Conservation (phyloP, 2,888 invertebrate genomes). For the Acanthacorydalis orientalis region DNA sequence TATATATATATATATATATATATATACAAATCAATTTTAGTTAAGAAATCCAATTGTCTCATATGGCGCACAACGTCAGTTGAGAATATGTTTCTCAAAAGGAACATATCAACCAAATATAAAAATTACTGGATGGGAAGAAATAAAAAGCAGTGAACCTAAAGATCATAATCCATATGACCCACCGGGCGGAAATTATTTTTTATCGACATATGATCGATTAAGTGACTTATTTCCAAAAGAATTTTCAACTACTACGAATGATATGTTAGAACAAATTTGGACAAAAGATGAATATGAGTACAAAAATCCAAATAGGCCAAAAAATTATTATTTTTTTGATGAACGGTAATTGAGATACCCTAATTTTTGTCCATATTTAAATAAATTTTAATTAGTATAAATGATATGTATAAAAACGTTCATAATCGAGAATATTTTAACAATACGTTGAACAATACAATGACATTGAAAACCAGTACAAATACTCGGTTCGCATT, state of each 20-base stretch:
- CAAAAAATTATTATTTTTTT: conserved; percentile 31
- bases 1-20: no score
- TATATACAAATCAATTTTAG: no score
- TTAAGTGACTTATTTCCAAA: conserved; percentile 18
- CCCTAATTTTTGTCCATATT: no score
- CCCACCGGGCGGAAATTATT: conserved; percentile 27
- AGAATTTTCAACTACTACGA: conserved; percentile 28
- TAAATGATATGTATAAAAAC: no score
- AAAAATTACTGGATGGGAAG: conserved; percentile 33
- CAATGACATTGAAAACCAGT: no score
- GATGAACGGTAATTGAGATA: conserved; percentile 27
- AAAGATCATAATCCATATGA: conserved; percentile 34
- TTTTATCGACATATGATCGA: conserved; percentile 29
- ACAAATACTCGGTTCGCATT: no score
- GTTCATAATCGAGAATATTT: no score
- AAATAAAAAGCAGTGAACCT: conserved; percentile 24
- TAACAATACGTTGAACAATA: no score
- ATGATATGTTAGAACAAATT: conserved; percentile 30
- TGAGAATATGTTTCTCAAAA: conserved; percentile 13
- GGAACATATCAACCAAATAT: conserved; percentile 25
- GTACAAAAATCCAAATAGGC: conserved; percentile 24
- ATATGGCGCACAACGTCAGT: no score
- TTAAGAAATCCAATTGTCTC: no score
- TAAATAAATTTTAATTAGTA: neutral
- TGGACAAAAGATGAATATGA: conserved; percentile 26